phyloP scores from a whole-genome alignment of 2,888 invertebrate genomes.

The Melangyna quadrimaculata region DNA sequence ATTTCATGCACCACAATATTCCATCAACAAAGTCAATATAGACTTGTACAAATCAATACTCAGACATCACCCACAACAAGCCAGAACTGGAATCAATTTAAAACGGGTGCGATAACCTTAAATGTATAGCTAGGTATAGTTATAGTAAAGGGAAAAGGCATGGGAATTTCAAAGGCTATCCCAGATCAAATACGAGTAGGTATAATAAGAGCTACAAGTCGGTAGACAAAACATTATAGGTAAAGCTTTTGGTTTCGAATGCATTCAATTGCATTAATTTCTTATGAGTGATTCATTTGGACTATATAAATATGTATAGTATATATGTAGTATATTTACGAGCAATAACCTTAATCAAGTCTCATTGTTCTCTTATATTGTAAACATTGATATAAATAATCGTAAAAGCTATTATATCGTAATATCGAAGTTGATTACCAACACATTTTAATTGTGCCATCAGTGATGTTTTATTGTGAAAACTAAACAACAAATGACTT shows the following conservation, averaged over 20 bases:
- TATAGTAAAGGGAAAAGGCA: not conserved
- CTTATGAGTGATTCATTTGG: not conserved
- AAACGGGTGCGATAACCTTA: not conserved
- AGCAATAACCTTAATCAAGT: not conserved
- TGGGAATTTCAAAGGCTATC: not conserved
- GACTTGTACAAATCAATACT: not conserved
- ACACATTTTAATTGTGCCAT: too few species aligned
- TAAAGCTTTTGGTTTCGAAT: not conserved
- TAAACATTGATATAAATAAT: not conserved
- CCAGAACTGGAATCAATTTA: not conserved
- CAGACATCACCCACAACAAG: not conserved
- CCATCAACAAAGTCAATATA: not conserved
- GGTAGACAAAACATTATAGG: not conserved
- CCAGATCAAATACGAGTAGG: not conserved
- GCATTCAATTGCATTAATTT: conserved; percentile 3
- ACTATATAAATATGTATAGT: not conserved
- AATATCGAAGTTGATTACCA: not conserved
- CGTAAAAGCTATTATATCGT: not conserved
- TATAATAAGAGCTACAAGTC: not conserved
- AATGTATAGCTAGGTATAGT: not conserved
- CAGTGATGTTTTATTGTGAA: not conserved
- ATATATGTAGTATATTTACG: not conserved
- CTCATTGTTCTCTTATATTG: not conserved
- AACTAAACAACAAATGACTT: too few species aligned
- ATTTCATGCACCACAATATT: not conserved